Percentiles rank a stretch among this genome's conserved stretches.
Conservation (phyloP, 2,113 vertebrate genomes). For the Uria lomvia region DNA sequence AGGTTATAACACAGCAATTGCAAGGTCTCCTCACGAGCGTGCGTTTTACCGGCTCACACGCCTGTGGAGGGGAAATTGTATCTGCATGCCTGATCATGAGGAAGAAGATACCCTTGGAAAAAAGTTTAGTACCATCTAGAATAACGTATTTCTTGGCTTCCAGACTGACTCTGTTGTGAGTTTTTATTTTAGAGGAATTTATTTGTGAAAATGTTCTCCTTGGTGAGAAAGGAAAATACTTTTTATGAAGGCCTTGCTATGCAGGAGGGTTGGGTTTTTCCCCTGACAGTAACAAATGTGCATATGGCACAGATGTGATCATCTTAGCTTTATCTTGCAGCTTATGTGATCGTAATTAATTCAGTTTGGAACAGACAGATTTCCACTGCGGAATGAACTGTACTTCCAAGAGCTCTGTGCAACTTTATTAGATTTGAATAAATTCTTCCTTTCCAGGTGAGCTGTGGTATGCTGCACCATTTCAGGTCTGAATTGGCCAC, state of each 20-base stretch:
- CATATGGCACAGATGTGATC: background rate
- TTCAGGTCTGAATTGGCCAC: background rate
- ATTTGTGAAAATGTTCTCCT: background rate
- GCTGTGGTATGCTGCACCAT: rapidly evolving
- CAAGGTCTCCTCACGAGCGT: background rate
- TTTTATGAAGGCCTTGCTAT: background rate
- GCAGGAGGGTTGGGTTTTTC: background rate
- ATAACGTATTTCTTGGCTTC: background rate
- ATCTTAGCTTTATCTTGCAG: background rate
- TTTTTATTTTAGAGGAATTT: background rate
- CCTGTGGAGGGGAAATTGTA: background rate
- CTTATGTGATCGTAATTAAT: background rate
- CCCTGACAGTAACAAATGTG: background rate
- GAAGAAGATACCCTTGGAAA: background rate
- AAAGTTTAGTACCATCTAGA: background rate
- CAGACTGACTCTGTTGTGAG: background rate
- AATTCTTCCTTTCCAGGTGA: background rate
- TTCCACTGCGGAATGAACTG: background rate
- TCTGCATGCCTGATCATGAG: background rate
- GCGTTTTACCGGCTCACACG: background rate
- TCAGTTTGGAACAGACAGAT: background rate
- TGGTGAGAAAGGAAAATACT: background rate
- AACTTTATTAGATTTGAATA: background rate
- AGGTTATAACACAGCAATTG: background rate
- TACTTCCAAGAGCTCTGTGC: background rate